Base-by-base conservation (phyloP, 2,797 vertebrate genomes). In the Clarias pachynema region DNA sequence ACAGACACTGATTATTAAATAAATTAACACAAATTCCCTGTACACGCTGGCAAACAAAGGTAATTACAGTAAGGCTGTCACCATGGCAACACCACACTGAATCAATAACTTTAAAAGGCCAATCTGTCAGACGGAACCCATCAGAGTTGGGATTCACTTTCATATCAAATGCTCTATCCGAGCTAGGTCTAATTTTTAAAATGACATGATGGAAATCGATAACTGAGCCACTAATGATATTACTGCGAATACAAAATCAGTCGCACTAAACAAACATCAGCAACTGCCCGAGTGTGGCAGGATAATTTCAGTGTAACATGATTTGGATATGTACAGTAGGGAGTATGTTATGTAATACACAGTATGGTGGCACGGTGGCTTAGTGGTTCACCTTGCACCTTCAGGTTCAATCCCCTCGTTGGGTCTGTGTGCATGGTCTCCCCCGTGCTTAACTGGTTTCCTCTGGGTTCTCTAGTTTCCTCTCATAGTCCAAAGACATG, bases 11-110 rank as follows among this genome's bases (percentile, higher is more conserved):
- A 85, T 84, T 66, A 85, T 81, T 83, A 85, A 89, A 87, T 66
- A 86, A 85, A 89, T 87, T 80, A 87, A 85, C 81, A 89, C 86
- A 87, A 89, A 87, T 87, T 78, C 88, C 82, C 84, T 78, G 31
- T 65, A 66, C 70, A 81, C 34, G 20, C 57, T 24, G 60, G 44
- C 68, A 83, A 84, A 87, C 72, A 85, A 70, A 85, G 83, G 80
- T 87, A 85, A 89, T 89, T 89, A 87, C 81, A 59, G 77, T 78
- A 83, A 85, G 73, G 34, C 65, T 74, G 77, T 85, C 80, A 77
- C 85, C 53, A 85, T 87, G 77, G 86, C 70, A 85, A 89, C 83
- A 34, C 31, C 63, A 74, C 81, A 72, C 68, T 34, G 74, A 83
- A 57, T 82, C 81, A 77, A 85, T 84, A 62, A 74, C 72, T 60